These are phyloP conservation scores for Anoplolepis gracilipes DNA, from an alignment of 1,140 invertebrate genomes.

Conservation along the genomic window DNA sequence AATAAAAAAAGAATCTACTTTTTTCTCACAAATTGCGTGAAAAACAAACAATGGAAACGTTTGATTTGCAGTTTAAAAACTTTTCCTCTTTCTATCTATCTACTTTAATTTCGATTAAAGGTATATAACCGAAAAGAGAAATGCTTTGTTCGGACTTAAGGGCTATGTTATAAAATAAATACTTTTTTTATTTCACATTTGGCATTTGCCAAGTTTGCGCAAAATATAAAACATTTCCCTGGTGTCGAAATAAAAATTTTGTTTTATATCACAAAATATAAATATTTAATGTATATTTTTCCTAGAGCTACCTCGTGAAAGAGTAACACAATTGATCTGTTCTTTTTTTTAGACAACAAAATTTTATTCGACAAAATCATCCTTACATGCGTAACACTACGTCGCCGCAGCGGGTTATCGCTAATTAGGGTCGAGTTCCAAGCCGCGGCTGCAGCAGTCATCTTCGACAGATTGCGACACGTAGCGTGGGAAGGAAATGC, in stretches of 20 bases:
- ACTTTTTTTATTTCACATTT: neutral
- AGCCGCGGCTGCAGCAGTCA: constrained; percentile 46
- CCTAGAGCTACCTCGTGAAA: too few relatives aligned
- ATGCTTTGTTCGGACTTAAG: neutral
- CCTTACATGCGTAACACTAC: constrained; percentile 58
- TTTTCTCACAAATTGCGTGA: too few relatives aligned
- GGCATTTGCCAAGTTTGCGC: neutral
- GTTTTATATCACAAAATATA: neutral
- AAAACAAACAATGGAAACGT: neutral
- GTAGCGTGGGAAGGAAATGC: constrained; percentile 7
- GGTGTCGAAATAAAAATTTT: neutral
- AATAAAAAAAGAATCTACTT: neutral
- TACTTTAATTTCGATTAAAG: neutral
- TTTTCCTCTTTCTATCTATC: neutral
- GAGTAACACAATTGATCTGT: neutral
- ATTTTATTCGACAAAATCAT: constrained; percentile 63
- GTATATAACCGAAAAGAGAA: neutral
- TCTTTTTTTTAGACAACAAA: constrained; percentile 59
- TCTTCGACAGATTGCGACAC: constrained; percentile 20
- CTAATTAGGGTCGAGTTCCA: constrained; percentile 33
- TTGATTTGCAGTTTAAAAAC: neutral
- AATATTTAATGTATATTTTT: neutral
- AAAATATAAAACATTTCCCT: neutral
- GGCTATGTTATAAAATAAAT: neutral
- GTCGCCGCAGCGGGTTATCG: constrained; percentile 15